A percentile compares a stretch with the other conserved stretches of the same genome.
Evolutionary conservation across 2,113 vertebrate genomes (phyloP).

Genomic region (Noturus placidus): DNA sequence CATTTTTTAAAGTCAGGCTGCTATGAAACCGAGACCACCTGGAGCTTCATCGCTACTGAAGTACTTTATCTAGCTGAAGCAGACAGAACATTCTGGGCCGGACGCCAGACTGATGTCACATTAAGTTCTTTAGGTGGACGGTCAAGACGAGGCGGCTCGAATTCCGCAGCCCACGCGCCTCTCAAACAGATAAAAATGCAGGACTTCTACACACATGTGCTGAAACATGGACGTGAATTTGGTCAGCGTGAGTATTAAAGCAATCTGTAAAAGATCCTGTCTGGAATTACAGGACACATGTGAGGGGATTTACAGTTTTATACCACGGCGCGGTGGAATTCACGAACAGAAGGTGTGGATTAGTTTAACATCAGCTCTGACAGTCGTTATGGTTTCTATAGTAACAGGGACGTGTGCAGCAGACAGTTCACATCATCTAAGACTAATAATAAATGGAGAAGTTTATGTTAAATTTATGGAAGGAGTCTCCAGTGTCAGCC

Average conservation of each 20-base stretch:
- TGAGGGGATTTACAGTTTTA: not conserved
- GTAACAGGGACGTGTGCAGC: no score
- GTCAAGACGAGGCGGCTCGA: not conserved
- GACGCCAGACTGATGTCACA: not conserved
- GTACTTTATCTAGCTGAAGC: not conserved
- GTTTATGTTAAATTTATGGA: not conserved
- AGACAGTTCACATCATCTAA: not conserved
- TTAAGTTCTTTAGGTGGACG: not conserved
- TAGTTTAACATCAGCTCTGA: not conserved
- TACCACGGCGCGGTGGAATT: not conserved
- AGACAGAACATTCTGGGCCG: not conserved
- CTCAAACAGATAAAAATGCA: not conserved
- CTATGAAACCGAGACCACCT: slow-evolving; percentile 4
- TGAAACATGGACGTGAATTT: not conserved
- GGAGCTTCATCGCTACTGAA: not conserved
- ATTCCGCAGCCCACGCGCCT: not conserved
- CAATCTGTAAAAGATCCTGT: not conserved
- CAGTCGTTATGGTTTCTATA: not conserved
- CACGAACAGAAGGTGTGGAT: not conserved
- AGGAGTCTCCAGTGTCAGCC: not conserved
- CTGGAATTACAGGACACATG: not conserved
- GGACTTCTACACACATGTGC: not conserved
- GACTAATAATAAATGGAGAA: not conserved
- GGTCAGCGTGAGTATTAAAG: not conserved
- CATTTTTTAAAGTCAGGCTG: not conserved